Conservation (phyloP, 2,113 vertebrate genomes). For the Oncorhynchus mykiss region DNA sequence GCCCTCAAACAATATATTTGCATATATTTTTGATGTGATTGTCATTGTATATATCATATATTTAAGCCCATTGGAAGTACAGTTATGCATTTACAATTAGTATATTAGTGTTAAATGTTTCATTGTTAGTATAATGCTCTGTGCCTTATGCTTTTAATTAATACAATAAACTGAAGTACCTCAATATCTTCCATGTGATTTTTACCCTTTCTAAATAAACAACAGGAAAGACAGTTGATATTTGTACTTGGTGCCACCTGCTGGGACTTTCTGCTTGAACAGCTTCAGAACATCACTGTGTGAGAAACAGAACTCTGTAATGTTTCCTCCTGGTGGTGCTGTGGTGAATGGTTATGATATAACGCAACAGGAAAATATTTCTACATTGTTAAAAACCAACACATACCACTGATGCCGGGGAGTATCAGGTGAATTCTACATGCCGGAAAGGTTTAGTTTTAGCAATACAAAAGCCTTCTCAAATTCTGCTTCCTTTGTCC, state of each 20-base stretch:
- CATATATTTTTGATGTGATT: not conserved
- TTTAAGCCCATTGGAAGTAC: not conserved
- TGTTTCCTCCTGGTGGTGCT: too few species aligned
- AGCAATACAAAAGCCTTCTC: too few species aligned
- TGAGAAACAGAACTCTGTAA: too few species aligned
- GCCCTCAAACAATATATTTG: not conserved
- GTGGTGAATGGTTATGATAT: too few species aligned
- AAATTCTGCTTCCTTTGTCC: too few species aligned
- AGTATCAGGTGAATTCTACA: too few species aligned
- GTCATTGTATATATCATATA: not conserved
- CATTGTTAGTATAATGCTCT: not conserved
- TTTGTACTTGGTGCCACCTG: not conserved
- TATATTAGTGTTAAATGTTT: constrained; percentile 26
- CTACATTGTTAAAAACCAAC: too few species aligned
- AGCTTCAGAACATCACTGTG: not conserved
- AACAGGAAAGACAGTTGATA: not conserved
- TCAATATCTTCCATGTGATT: not conserved
- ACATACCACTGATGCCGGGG: too few species aligned
- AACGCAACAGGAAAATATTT: too few species aligned
- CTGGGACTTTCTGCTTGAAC: not conserved
- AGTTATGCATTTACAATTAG: not conserved
- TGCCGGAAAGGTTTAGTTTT: too few species aligned
- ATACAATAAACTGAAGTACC: not conserved
- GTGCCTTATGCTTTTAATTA: not conserved
- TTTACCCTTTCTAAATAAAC: too few species aligned